Conservation (phyloP, 2,888 invertebrate genomes). For the Auanema freiburgensis region DNA sequence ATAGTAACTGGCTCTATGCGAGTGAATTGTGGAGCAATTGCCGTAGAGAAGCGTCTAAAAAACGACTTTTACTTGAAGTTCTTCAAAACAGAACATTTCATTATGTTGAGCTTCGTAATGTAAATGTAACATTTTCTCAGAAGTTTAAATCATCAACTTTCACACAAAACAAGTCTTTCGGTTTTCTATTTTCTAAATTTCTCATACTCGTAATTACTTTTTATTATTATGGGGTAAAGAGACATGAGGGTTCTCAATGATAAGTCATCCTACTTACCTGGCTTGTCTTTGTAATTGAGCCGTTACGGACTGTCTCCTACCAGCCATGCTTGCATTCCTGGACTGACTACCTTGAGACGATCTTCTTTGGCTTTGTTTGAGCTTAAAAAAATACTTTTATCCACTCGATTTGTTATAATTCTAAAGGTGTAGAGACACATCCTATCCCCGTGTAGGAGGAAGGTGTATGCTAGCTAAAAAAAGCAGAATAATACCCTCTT, state of each 20-base stretch:
- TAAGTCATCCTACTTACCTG: slow-evolving; percentile 12
- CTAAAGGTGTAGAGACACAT: too few species aligned
- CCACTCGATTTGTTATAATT: too few species aligned
- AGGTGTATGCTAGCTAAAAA: too few species aligned
- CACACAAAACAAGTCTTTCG: background rate
- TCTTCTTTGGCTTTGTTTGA: too few species aligned
- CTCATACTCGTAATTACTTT: background rate
- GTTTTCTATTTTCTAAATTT: background rate
- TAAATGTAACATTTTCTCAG: too few species aligned
- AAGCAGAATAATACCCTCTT: too few species aligned
- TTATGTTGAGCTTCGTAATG: background rate
- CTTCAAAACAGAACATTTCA: background rate
- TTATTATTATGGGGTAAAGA: background rate
- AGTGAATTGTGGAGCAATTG: slow-evolving; percentile 59
- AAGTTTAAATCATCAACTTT: too few species aligned
- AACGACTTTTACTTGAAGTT: slow-evolving; percentile 1
- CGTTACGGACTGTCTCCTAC: slow-evolving; percentile 35
- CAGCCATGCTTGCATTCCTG: slow-evolving; percentile 17
- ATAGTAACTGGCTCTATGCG: slow-evolving; percentile 54
- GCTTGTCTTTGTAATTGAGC: slow-evolving; percentile 43
- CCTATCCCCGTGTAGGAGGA: too few species aligned
- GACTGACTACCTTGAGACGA: background rate
- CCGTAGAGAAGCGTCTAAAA: slow-evolving; percentile 58
- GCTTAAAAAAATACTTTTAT: too few species aligned
- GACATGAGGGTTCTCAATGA: background rate